Base-by-base conservation (phyloP, 2,113 vertebrate genomes). In the Petrocephalus microphthalmus region DNA sequence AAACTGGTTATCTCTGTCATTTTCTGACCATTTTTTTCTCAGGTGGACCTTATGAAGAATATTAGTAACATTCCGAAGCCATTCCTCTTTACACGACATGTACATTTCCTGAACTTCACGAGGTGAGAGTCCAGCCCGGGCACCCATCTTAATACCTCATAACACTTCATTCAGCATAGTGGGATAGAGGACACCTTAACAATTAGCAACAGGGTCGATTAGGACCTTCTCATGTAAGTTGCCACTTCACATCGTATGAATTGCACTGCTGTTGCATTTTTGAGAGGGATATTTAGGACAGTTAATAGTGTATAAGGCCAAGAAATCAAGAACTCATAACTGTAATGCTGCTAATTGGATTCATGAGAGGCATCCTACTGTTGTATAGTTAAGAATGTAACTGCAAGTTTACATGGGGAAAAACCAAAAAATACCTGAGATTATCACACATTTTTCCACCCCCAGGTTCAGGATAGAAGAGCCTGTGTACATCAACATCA, bases 91-190 rank as follows among this genome's bases (percentile, higher is more conserved):
- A 97, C 97, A 84, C 95, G 96, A 88, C 97, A 97, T 8, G 96
- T 97, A 91, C 97, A 97, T 93, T 97, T 97, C 92, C 96, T 97
- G 93, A 97, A 97, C 93, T 97, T 97, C 91, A 96, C 96, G 93
- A 97, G 97, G 97, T 97, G 95, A 95, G 94, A 29, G 25, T 85
- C 84, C 0, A 37, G 20, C 17, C 15, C 45, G 13, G 20, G 7
- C 25, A 2, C 51, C 8, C 15, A 1, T 10, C 81, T 83, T 49
- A 49, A 45, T 42, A 20, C 17, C n/a, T 11, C 84, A 7, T 45
- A n/a, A 53, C 10, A 53, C 42, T 29, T 51, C 22, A 42, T 47
- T 85, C 49, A 49, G 84, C 47, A 5, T 49, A 53, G 17, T 85
- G 25, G 10, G 6, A 85, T n/a, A 83, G 45, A n/a, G 45, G 45